Base-by-base conservation (phyloP, 2,797 vertebrate species). In the Rhinella marina region DNA sequence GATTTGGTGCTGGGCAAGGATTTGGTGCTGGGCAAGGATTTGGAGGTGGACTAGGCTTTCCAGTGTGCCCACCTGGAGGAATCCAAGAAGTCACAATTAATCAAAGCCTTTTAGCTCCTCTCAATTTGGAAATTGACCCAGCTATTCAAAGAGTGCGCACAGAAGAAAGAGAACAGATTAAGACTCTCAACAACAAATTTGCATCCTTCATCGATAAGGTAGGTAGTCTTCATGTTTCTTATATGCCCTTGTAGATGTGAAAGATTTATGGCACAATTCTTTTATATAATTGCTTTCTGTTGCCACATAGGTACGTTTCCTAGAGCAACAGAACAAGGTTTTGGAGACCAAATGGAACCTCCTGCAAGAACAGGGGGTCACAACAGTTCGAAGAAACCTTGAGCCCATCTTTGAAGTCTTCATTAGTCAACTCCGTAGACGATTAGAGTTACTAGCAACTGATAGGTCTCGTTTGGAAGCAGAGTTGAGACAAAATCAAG, bases 201-300 rank as follows among this genome's bases (percentile, higher is more conserved):
- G 98, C 97, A 48, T 95, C 96, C n/a, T 98, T 98, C 94, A 99
- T 99, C 0, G 97, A 98, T 90, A 99, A 99, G 96, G 98, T 98
- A 91, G 95, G 93, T 56, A 57, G 3, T 50, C 2, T 50, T 82
- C 48, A 77, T 11, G 5, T 19, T 48, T 12, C 11, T 61, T 27
- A 61, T 25, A 75, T 62, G 41, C 29, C 19, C 16, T 64, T 2
- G 19, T 72, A 29, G 52, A 57, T 19, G 2, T 59, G 19, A 16
- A 70, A 70, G 19, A 83, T 56, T 1, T 59, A 6, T 85, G n/a
- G 19, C 14, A 25, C 21, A 56, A 72, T 72, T 19, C 6, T 56
- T 29, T 17, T 59, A 73, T 12, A 32, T 17, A 48, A 61, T 19
- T 59, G 50, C 27, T 77, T 66, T 62, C 12, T 75, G 56, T 66